Conservation (phyloP, 2,797 vertebrate species). For the Hydrocynus forskahlii region DNA sequence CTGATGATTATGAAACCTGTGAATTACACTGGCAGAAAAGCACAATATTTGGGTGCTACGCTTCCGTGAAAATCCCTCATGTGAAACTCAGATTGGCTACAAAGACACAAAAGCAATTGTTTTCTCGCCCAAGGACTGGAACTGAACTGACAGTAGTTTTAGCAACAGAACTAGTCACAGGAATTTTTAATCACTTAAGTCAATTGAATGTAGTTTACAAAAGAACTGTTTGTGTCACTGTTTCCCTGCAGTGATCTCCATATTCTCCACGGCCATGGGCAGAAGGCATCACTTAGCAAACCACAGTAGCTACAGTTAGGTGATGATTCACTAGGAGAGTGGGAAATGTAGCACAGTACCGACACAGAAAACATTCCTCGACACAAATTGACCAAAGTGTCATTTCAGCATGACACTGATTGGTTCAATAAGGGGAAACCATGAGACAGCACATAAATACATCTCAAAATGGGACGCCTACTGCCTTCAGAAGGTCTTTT, state of each 20-base stretch:
- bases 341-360: constrained; percentile 43
- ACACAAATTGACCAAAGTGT: constrained; percentile 12
- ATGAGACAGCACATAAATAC: neutral
- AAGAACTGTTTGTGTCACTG: neutral
- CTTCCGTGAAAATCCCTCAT: too few species aligned
- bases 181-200: neutral
- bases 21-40: too few species aligned
- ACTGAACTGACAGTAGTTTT: neutral
- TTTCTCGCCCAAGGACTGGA: neutral
- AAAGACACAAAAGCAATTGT: neutral
- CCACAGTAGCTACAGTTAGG: constrained; percentile 30
- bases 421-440: neutral
- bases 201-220: neutral
- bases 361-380: constrained; percentile 43
- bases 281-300: constrained; percentile 20
- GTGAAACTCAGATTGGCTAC: neutral
- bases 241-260: neutral
- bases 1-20: too few species aligned
- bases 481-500: too few species aligned
- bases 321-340: constrained; percentile 38
- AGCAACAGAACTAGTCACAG: neutral
- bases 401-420: constrained; percentile 21
- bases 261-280: constrained; percentile 11
- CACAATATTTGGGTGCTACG: too few species aligned
- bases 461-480: neutral